phyloP scores from a whole-genome alignment of 1,140 invertebrate species.

The Atta texana region DNA sequence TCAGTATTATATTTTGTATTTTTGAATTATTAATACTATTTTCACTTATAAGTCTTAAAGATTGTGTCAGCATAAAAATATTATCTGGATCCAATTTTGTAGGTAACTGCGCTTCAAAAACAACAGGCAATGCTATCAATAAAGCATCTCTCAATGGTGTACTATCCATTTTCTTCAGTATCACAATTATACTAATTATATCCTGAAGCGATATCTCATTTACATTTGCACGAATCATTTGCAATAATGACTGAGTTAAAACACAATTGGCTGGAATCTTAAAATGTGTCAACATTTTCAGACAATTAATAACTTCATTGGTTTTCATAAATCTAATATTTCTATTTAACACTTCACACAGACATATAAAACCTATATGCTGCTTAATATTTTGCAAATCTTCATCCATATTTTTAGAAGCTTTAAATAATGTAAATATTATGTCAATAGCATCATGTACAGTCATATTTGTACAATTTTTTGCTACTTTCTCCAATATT shows the following conservation, averaged over 20 bases:
- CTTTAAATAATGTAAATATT: slow-evolving; percentile 17
- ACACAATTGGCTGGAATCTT: slow-evolving; percentile 86
- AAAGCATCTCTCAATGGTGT: slow-evolving; percentile 88
- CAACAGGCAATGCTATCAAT: slow-evolving; percentile 87
- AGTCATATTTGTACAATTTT: slow-evolving; percentile 24
- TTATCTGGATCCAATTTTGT: slow-evolving; percentile 68
- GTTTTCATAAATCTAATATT: slow-evolving; percentile 86
- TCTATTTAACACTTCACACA: slow-evolving; percentile 86
- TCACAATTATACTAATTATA: slow-evolving; percentile 88
- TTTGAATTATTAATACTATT: slow-evolving; percentile 23
- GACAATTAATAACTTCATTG: slow-evolving; percentile 86
- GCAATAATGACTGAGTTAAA: slow-evolving; percentile 88
- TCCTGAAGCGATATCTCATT: slow-evolving; percentile 28
- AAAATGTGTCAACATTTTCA: slow-evolving; percentile 87
- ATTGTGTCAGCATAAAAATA: slow-evolving; percentile 16
- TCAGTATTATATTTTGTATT: slow-evolving; percentile 17
- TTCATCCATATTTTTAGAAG: neutral
- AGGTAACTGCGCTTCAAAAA: slow-evolving; percentile 87
- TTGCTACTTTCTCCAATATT: neutral
- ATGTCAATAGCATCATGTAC: neutral
- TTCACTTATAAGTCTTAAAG: slow-evolving; percentile 44
- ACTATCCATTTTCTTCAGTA: slow-evolving; percentile 84
- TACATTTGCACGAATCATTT: slow-evolving; percentile 86
- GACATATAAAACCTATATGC: slow-evolving; percentile 81
- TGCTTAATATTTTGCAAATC: neutral